Evolutionary conservation across 2,888 invertebrate species (phyloP).

Genomic region (Cerastoderma edule): DNA sequence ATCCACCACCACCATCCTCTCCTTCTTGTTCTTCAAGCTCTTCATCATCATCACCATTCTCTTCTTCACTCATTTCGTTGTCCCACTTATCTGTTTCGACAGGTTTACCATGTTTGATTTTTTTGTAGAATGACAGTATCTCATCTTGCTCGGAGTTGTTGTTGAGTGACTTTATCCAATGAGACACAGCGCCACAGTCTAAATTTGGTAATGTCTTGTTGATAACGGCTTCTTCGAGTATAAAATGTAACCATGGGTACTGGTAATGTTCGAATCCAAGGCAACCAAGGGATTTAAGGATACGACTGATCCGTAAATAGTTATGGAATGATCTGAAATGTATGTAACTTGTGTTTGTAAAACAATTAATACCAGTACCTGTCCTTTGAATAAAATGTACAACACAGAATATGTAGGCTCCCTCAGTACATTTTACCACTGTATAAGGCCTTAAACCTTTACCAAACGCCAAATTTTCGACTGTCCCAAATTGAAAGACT

Average conservation of each 20-base stretch:
- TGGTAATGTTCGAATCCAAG: slow-evolving; percentile 43
- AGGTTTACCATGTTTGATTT: background rate
- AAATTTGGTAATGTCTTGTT: slow-evolving; percentile 22
- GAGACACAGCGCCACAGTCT: slow-evolving; percentile 29
- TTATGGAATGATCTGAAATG: slow-evolving; percentile 41
- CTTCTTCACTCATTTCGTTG: background rate
- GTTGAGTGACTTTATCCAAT: slow-evolving; percentile 36
- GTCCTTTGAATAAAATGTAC: too few species aligned
- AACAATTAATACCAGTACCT: background rate
- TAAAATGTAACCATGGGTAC: slow-evolving; percentile 36
- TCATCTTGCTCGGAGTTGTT: slow-evolving; percentile 11
- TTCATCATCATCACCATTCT: background rate
- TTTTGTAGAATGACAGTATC: background rate
- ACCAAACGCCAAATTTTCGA: too few species aligned
- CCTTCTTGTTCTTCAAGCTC: too few species aligned
- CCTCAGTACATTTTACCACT: too few species aligned
- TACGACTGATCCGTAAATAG: slow-evolving; percentile 36
- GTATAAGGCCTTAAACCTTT: too few species aligned
- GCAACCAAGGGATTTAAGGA: slow-evolving; percentile 42
- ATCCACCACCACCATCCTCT: too few species aligned
- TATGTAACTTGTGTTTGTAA: background rate
- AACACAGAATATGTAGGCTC: too few species aligned
- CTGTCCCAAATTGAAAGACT: too few species aligned
- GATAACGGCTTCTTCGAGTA: slow-evolving; percentile 33
- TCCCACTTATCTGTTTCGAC: background rate